A percentile compares a stretch with the other conserved stretches of the same genome.
Evolutionary conservation across 2,888 invertebrate species (phyloP).

Genomic region (Teleogryllus oceanicus): DNA sequence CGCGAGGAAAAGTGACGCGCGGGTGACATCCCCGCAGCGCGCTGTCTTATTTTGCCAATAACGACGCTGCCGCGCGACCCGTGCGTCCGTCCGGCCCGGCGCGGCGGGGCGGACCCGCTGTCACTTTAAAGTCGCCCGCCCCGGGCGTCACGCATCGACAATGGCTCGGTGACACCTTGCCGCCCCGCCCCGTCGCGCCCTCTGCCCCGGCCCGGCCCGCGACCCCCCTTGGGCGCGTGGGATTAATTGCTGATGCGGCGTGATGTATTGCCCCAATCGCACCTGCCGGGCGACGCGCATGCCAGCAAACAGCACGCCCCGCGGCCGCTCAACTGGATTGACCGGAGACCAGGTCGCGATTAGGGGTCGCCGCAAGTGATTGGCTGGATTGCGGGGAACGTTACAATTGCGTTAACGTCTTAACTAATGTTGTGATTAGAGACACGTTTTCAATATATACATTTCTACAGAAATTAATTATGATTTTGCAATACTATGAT

Average conservation of each 20-base stretch:
- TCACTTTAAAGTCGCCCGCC: background rate
- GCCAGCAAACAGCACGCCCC: no score
- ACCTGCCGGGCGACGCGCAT: background rate
- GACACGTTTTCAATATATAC: no score
- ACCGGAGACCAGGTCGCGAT: no score
- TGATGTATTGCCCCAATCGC: slow-evolving; percentile 3
- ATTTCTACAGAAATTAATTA: no score
- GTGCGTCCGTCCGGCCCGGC: no score
- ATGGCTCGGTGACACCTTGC: background rate
- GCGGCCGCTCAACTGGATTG: no score
- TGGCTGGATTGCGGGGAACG: no score
- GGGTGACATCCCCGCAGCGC: background rate
- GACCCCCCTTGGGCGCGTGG: background rate
- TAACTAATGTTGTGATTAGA: no score
- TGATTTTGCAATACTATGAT: no score
- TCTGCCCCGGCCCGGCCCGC: background rate
- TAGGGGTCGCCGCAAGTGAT: no score
- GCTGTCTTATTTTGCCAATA: background rate
- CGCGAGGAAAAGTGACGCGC: background rate
- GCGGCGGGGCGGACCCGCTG: background rate
- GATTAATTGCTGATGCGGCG: slow-evolving; percentile 1
- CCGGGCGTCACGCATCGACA: background rate
- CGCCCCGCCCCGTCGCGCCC: background rate
- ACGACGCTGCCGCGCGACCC: background rate
- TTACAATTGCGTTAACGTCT: no score